These are phyloP conservation scores for Acyrthosiphon pisum DNA, from an alignment of 1,140 invertebrate species.

Conservation along the genomic window DNA sequence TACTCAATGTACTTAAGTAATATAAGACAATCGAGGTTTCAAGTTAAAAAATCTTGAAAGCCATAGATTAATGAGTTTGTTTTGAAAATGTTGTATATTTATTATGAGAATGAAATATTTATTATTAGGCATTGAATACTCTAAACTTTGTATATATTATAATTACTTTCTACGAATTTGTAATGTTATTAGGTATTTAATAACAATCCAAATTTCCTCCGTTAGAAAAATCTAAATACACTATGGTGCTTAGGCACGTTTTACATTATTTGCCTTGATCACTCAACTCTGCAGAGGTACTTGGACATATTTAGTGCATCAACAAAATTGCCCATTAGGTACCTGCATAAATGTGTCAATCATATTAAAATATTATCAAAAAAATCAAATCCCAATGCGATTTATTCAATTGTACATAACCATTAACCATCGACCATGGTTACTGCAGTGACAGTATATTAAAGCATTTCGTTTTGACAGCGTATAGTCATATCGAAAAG, in stretches of 20 bases:
- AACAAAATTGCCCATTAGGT: neutral
- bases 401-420: neutral
- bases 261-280: neutral
- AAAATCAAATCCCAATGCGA: neutral
- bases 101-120: no score
- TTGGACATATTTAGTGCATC: neutral
- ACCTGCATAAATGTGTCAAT: neutral
- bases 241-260: no score
- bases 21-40: neutral
- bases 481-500: neutral
- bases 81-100: neutral
- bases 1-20: no score
- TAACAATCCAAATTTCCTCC: neutral
- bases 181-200: neutral
- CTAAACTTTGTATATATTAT: neutral
- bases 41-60: neutral
- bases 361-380: neutral
- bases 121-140: no score
- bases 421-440: neutral
- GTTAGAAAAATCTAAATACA: neutral
- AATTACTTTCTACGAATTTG: neutral
- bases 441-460: neutral
- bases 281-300: neutral
- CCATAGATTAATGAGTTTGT: neutral
- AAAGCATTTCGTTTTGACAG: neutral